Evolutionary conservation across 2,113 vertebrate species (phyloP).

Genomic region (Pelecanoides urinatrix): DNA sequence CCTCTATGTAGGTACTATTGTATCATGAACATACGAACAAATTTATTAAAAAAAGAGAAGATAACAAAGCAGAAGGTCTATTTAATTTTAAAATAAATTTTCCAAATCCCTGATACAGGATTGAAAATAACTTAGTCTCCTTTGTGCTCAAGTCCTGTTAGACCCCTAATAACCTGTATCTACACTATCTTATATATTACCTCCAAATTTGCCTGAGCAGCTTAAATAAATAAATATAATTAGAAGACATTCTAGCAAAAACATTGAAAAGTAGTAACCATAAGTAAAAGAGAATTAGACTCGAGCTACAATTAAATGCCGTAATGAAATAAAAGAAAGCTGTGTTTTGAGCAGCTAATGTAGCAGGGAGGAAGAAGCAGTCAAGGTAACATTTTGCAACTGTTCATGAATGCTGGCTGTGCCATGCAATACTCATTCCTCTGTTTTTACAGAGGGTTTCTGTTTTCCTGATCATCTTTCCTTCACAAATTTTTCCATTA

Average conservation of each 20-base stretch:
- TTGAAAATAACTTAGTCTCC: background rate
- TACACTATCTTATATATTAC: background rate
- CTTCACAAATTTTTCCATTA: background rate
- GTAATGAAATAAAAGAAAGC: background rate
- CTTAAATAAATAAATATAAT: background rate
- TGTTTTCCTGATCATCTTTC: background rate
- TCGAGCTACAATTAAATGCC: background rate
- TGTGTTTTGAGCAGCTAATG: background rate
- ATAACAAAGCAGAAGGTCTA: background rate
- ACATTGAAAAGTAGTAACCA: background rate
- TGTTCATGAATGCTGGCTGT: background rate
- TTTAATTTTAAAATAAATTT: background rate
- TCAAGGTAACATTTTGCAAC: background rate
- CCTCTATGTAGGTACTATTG: background rate
- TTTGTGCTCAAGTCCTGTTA: background rate
- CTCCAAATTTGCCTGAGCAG: background rate
- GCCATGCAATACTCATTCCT: background rate
- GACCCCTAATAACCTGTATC: background rate
- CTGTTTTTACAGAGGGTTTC: background rate
- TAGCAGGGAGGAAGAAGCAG: background rate
- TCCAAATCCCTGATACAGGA: background rate
- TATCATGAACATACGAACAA: background rate
- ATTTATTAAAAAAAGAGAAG: too few relatives aligned
- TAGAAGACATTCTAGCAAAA: background rate
- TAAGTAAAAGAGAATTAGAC: background rate